Evolutionary conservation across 2,113 vertebrate genomes (phyloP).

Genomic region (Gracilinanus agilis): DNA sequence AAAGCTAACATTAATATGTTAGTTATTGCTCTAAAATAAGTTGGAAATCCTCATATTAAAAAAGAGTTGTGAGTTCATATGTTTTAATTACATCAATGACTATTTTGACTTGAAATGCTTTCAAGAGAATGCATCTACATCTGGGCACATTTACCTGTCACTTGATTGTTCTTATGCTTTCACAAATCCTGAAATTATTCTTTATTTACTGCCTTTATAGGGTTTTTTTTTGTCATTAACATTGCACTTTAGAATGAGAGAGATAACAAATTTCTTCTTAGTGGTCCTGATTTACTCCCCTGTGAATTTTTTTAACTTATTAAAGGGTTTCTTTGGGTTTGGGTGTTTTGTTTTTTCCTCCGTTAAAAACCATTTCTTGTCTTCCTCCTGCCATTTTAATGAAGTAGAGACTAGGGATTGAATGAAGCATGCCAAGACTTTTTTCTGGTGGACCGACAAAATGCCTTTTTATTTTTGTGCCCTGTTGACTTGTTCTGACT

Average conservation of each 20-base stretch:
- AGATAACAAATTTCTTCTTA: slow-evolving; percentile 4
- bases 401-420: neutral
- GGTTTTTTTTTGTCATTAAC: slow-evolving; percentile 27
- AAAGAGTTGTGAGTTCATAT: slow-evolving; percentile 51
- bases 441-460: slow-evolving; percentile 12
- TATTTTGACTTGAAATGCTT: slow-evolving; percentile 7
- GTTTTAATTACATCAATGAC: slow-evolving; percentile 51
- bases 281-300: slow-evolving; percentile 35
- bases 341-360: neutral
- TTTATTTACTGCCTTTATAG: slow-evolving; percentile 53
- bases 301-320: slow-evolving; percentile 22
- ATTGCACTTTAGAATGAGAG: slow-evolving; percentile 29
- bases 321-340: neutral
- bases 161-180: slow-evolving; percentile 29
- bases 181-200: slow-evolving; percentile 18
- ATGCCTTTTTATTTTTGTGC: slow-evolving; percentile 42
- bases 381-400: slow-evolving; percentile 43
- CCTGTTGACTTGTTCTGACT: slow-evolving; percentile 26
- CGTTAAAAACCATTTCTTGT: slow-evolving; percentile 26
- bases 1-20: slow-evolving; percentile 59
- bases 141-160: slow-evolving; percentile 1
- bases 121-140: neutral
- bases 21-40: slow-evolving; percentile 47
- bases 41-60: slow-evolving; percentile 54
- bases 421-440: slow-evolving; percentile 4